Percentiles rank a stretch among this genome's conserved stretches.
phyloP scores from a whole-genome alignment of 92 coral and sea anemone genomes.

The Hydrozoanthus gracilis region DNA sequence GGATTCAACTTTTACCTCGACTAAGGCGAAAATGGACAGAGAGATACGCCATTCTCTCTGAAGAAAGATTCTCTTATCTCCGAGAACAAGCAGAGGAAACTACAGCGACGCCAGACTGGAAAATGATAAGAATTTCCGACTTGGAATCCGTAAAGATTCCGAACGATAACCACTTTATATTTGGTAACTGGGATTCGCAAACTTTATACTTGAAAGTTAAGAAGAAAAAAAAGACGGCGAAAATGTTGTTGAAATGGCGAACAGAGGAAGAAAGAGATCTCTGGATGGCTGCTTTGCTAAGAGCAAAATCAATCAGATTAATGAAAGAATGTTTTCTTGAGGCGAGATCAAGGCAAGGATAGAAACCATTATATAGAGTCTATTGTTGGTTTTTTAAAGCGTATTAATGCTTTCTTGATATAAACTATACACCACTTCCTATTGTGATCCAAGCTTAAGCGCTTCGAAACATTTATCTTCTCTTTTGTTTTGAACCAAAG shows the following conservation, averaged over 20 bases:
- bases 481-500: too few species aligned
- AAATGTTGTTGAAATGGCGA: constrained; percentile 28
- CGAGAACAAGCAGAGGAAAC: constrained; percentile 10
- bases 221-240: constrained; percentile 14
- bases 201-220: constrained; percentile 28
- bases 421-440: too few species aligned
- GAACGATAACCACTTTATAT: constrained; percentile 28
- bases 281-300: constrained; percentile 42
- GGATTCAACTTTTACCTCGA: constrained; percentile 38
- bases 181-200: constrained; percentile 30
- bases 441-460: too few species aligned
- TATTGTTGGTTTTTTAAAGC: too few species aligned
- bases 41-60: constrained; percentile 35
- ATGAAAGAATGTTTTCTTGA: constrained; percentile 13
- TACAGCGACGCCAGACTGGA: constrained; percentile 12
- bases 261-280: constrained; percentile 36
- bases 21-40: constrained; percentile 22
- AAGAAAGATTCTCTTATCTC: constrained; percentile 32
- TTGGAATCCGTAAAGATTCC: constrained; percentile 41
- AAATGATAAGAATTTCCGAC: constrained; percentile 31
- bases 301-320: constrained; percentile 25
- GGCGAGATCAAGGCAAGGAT: neutral
- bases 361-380: too few species aligned
- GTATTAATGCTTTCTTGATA: too few species aligned
- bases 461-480: too few species aligned